phyloP scores from a whole-genome alignment of 1,140 invertebrate species.

The Popillia japonica region DNA sequence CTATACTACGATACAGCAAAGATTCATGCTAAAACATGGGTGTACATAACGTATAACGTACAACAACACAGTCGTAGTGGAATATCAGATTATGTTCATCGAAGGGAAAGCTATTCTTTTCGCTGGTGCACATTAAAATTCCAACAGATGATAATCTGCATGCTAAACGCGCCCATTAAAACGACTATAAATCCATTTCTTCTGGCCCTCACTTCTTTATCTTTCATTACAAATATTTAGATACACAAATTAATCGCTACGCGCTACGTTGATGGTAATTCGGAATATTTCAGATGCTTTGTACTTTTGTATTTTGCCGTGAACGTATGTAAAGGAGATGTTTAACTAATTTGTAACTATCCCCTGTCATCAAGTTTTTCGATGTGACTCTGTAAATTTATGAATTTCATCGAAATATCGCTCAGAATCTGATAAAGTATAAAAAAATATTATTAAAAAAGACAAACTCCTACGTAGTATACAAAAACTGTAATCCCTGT shows the following conservation, averaged over 20 bases:
- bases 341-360: background rate
- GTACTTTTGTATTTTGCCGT: background rate
- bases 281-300: background rate
- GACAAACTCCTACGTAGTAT: too few relatives aligned
- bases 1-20: background rate
- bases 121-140: background rate
- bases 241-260: conserved; percentile 2
- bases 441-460: background rate
- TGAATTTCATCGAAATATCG: background rate
- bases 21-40: background rate
- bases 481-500: background rate
- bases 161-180: conserved; percentile 5
- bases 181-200: conserved; percentile 10
- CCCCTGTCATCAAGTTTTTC: background rate
- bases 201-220: background rate
- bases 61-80: background rate
- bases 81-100: conserved; percentile 6
- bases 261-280: conserved; percentile 2
- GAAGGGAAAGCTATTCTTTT: background rate
- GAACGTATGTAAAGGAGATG: background rate
- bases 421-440: background rate
- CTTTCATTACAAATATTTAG: conserved; percentile 11
- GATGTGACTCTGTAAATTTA: background rate
- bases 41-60: too few relatives aligned
- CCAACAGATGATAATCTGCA: conserved; percentile 9